Conservation (phyloP, 1,140 invertebrate species). For the Triops cancriformis region DNA sequence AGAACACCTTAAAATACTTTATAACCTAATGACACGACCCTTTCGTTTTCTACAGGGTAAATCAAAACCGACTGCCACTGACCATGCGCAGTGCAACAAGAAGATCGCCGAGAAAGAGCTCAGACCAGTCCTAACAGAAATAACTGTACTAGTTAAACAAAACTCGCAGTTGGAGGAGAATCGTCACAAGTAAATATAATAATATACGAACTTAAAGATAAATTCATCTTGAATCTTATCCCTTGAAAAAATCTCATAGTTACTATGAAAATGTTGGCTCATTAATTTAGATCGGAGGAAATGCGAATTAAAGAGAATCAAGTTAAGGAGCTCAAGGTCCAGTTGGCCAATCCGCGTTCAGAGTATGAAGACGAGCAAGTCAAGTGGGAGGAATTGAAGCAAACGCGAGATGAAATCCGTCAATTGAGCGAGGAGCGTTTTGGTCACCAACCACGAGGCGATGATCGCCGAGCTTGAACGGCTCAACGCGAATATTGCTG, state of each 20-base stretch:
- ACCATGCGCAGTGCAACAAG: conserved; percentile 19
- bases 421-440: too few relatives aligned
- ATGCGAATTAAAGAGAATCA: too few relatives aligned
- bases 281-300: too few relatives aligned
- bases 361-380: too few relatives aligned
- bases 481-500: not conserved
- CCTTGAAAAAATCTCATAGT: too few relatives aligned
- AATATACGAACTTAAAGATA: too few relatives aligned
- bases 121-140: not conserved
- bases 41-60: not conserved
- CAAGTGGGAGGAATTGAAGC: too few relatives aligned
- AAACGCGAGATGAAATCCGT: too few relatives aligned
- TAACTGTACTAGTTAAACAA: not conserved
- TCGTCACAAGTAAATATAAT: not conserved
- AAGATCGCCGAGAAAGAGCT: conserved; percentile 24
- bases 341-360: too few relatives aligned
- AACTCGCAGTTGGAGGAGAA: not conserved
- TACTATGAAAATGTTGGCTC: too few relatives aligned
- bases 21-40: not conserved
- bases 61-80: not conserved
- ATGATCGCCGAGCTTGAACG: not conserved
- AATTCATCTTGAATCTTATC: too few relatives aligned
- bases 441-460: not conserved
- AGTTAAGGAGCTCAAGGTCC: too few relatives aligned
- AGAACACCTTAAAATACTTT: not conserved